Evolutionary conservation across 2,113 vertebrate genomes (phyloP).

Genomic region (Brachyhypopomus occidentalis): DNA sequence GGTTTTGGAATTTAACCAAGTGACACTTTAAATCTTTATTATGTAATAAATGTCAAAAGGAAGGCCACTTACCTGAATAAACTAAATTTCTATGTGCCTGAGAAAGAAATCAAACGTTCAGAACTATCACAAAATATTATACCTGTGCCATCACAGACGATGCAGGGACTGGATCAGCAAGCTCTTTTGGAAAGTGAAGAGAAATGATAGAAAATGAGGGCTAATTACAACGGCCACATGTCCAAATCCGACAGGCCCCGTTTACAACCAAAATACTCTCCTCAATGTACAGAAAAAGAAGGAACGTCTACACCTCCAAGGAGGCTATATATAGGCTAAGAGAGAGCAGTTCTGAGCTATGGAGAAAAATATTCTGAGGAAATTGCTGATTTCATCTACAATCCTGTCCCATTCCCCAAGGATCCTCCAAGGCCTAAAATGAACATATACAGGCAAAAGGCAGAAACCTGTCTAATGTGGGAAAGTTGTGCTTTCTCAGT

Average conservation of each 20-base stretch:
- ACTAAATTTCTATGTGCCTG: neutral
- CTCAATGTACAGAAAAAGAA: neutral
- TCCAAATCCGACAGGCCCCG: neutral
- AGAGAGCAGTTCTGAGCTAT: neutral
- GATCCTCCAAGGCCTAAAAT: neutral
- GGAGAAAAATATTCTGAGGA: neutral
- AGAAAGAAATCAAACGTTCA: too few relatives aligned
- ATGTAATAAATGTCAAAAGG: neutral
- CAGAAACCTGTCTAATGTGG: neutral
- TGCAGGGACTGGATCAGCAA: neutral
- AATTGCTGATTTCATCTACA: neutral
- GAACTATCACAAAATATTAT: neutral
- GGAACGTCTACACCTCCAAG: neutral
- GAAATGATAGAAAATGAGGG: neutral
- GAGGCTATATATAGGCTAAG: neutral
- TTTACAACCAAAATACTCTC: neutral
- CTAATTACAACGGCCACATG: neutral
- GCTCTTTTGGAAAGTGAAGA: neutral
- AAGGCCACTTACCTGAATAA: neutral
- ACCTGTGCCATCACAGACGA: neutral
- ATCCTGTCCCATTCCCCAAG: neutral
- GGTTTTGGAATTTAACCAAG: too few relatives aligned
- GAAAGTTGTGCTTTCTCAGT: neutral
- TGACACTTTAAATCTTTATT: too few relatives aligned
- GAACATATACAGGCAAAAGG: neutral